These are phyloP conservation scores for Trematomus bernacchii DNA, from an alignment of 2,797 vertebrate genomes.

Conservation along the genomic window DNA sequence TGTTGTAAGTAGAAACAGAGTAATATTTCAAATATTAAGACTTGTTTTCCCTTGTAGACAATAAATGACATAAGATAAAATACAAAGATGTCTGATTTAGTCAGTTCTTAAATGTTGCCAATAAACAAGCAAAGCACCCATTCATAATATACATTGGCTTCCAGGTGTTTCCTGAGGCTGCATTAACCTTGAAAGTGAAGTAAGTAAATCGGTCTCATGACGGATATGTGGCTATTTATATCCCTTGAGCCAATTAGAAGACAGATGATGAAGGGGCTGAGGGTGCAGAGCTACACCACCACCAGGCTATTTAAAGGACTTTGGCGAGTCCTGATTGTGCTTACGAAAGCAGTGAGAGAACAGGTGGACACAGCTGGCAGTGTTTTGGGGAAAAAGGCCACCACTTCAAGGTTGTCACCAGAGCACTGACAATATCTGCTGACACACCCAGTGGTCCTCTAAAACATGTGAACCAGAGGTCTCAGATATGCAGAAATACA, in stretches of 20 bases:
- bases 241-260: conserved; percentile 73
- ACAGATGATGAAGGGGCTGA: conserved; percentile 66
- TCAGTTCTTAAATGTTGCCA: not conserved
- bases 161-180: conserved; percentile 39
- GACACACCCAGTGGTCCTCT: not conserved
- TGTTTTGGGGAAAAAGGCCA: not conserved
- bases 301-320: conserved; percentile 47
- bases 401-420: not conserved
- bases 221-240: conserved; percentile 75
- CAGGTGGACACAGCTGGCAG: conserved; percentile 33
- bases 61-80: not conserved
- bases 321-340: conserved; percentile 12
- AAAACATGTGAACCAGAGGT: conserved; percentile 8
- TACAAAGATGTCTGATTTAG: not conserved
- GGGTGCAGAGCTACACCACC: conserved; percentile 54
- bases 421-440: not conserved
- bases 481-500: not conserved
- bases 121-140: not conserved
- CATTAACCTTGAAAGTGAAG: conserved; percentile 77
- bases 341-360: not conserved
- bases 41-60: not conserved
- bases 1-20: conserved; percentile 10
- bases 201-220: conserved; percentile 74
- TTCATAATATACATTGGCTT: conserved; percentile 4
- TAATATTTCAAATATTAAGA: not conserved